Conservation (phyloP, 1,140 invertebrate species). For the Macrobrachium rosenbergii region DNA sequence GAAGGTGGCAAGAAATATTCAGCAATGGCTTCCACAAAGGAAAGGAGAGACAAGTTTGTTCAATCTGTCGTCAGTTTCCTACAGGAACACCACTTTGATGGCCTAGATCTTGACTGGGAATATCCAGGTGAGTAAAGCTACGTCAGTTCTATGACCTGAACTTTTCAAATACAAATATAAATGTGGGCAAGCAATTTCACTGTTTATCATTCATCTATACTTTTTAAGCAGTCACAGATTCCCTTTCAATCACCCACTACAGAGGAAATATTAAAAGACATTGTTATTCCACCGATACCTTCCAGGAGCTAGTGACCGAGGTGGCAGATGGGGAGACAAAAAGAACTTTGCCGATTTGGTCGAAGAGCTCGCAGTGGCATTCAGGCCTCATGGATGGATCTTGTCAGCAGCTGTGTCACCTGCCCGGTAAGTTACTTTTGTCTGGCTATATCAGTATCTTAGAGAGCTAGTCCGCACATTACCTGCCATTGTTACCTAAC, state of each 20-base stretch:
- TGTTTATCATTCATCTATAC: no score
- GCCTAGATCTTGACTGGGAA: conserved; percentile 78
- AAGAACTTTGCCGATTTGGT: conserved; percentile 72
- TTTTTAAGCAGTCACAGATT: no score
- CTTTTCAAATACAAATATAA: no score
- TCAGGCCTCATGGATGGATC: conserved; percentile 72
- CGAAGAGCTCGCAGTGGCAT: conserved; percentile 74
- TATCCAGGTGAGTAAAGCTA: conserved; percentile 69
- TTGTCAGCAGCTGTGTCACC: conserved; percentile 75
- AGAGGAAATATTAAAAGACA: neutral
- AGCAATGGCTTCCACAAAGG: conserved; percentile 69
- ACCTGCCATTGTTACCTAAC: no score
- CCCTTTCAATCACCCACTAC: neutral
- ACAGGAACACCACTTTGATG: conserved; percentile 75
- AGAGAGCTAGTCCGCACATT: no score
- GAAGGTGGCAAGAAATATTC: conserved; percentile 81
- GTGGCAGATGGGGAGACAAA: conserved; percentile 72
- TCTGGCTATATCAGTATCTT: neutral
- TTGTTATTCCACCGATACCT: neutral
- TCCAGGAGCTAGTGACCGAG: conserved; percentile 70
- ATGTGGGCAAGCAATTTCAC: no score
- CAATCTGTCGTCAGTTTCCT: conserved; percentile 75
- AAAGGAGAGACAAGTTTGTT: conserved; percentile 73
- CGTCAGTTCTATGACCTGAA: no score
- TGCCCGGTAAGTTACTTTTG: conserved; percentile 67